Evolutionary conservation across 2,888 invertebrate species (phyloP).

Genomic region (Habrosyne pyritoides): DNA sequence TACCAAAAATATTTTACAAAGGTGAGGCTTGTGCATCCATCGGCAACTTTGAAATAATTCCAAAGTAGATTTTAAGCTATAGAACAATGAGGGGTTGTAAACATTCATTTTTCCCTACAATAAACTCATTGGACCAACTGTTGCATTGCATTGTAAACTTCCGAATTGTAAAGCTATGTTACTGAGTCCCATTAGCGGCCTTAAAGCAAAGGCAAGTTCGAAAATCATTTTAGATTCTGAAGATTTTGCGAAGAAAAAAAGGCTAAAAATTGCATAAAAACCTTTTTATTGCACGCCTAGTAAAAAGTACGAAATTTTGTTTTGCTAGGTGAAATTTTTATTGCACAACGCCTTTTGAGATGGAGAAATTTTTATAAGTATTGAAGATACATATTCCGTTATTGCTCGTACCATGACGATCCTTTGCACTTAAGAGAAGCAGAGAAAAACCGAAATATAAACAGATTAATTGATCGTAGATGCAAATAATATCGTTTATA

Average conservation of each 20-base stretch:
- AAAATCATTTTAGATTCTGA: constrained; percentile 32
- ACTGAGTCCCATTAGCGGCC: constrained; percentile 69
- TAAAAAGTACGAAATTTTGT: constrained; percentile 19
- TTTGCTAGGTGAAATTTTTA: constrained; percentile 56
- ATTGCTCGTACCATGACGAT: background rate
- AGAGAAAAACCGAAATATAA: no score
- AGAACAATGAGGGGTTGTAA: constrained; percentile 63
- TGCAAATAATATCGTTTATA: no score
- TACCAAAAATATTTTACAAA: constrained; percentile 36
- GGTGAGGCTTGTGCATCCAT: constrained; percentile 40
- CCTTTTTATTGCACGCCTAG: constrained; percentile 29
- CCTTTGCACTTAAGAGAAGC: background rate
- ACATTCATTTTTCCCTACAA: constrained; percentile 69
- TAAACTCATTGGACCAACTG: constrained; percentile 79
- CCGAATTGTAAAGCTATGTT: constrained; percentile 68
- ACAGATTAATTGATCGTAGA: no score
- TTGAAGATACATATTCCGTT: background rate
- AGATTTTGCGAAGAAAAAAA: constrained; percentile 50
- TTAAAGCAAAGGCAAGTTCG: constrained; percentile 37
- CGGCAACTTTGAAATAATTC: constrained; percentile 65
- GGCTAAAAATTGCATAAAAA: constrained; percentile 60
- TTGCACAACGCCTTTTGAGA: constrained; percentile 52
- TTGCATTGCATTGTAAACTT: constrained; percentile 70
- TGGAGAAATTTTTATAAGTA: constrained; percentile 54
- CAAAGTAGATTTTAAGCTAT: constrained; percentile 37